Conservation (phyloP, 2,888 invertebrate species). For the Epinotia bilunana region DNA sequence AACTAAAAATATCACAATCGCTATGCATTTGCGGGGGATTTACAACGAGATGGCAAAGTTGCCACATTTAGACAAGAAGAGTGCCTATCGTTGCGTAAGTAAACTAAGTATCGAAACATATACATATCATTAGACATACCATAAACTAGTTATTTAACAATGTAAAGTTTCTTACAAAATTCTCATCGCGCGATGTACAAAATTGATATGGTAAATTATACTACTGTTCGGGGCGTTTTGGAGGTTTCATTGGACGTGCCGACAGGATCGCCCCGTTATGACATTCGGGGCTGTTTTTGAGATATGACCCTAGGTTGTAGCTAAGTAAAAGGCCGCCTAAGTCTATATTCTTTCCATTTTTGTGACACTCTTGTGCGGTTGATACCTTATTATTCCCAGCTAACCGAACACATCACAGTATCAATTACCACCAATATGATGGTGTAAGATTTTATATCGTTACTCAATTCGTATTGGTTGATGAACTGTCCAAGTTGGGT, state of each 20-base stretch:
- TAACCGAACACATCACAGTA: no score
- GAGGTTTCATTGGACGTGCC: neutral
- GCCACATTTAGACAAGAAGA: neutral
- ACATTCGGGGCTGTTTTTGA: no score
- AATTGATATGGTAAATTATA: constrained; percentile 29
- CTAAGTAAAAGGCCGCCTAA: neutral
- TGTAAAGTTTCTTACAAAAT: constrained; percentile 58
- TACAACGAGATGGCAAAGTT: neutral
- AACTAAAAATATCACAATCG: neutral
- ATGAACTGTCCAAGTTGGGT: neutral
- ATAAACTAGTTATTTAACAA: constrained; percentile 47
- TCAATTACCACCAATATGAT: no score
- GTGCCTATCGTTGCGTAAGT: neutral
- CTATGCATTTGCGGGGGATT: neutral
- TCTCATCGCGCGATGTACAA: constrained; percentile 19
- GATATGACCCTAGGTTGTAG: no score
- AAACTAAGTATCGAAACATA: neutral
- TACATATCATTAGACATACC: constrained; percentile 17
- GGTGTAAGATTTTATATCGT: neutral
- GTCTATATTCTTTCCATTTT: neutral
- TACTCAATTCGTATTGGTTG: neutral
- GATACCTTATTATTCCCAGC: no score
- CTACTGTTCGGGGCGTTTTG: neutral
- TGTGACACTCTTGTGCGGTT: neutral
- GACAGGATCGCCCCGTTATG: neutral